Conservation (phyloP, 2,113 vertebrate genomes). For the Sinocyclocheilus anophthalmus region DNA sequence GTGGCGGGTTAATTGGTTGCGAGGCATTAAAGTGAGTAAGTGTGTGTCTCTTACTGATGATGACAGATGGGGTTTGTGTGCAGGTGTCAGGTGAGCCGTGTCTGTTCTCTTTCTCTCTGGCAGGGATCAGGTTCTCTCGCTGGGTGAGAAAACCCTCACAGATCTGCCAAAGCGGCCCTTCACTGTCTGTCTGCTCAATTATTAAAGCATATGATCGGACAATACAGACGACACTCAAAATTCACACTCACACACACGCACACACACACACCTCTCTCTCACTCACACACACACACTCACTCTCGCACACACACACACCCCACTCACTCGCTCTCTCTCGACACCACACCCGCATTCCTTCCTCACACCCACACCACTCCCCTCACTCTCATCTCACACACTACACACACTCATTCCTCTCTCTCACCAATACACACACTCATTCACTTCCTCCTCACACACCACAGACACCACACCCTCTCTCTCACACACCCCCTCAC, state of each 20-base stretch:
- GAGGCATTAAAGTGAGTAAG: constrained; percentile 46
- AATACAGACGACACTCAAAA: constrained; percentile 7
- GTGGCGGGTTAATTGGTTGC: constrained; percentile 38
- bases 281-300: too few relatives aligned
- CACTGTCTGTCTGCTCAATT: constrained; percentile 35
- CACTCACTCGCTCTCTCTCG: too few relatives aligned
- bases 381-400: too few relatives aligned
- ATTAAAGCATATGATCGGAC: constrained; percentile 36
- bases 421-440: too few relatives aligned
- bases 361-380: too few relatives aligned
- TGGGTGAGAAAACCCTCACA: constrained; percentile 31
- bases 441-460: too few relatives aligned
- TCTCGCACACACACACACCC: too few relatives aligned
- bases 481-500: too few relatives aligned
- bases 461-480: too few relatives aligned
- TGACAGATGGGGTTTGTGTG: constrained; percentile 50
- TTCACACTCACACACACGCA: background rate
- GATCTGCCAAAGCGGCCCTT: constrained; percentile 21
- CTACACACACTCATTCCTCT: too few relatives aligned
- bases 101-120: constrained; percentile 35
- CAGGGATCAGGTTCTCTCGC: constrained; percentile 48
- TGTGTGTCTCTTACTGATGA: constrained; percentile 51
- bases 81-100: constrained; percentile 35
- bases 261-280: too few relatives aligned
- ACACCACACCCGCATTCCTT: too few relatives aligned